phyloP scores from a whole-genome alignment of 2,113 vertebrate genomes.

The Procavia capensis region DNA sequence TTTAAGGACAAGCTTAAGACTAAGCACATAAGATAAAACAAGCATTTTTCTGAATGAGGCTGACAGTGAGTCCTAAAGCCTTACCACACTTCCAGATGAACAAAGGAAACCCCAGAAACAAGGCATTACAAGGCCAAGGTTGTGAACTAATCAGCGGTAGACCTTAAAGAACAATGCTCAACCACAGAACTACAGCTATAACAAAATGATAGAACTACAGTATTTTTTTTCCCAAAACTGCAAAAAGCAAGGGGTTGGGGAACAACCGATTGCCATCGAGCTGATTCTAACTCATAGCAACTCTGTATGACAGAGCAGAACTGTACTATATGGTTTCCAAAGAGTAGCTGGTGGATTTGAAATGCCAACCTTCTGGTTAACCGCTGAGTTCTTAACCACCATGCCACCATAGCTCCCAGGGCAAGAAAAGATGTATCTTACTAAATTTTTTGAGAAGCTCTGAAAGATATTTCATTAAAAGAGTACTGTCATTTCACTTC shows the following conservation, averaged over 20 bases:
- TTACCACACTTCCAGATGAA: slow-evolving; percentile 22
- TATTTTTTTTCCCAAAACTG: slow-evolving; percentile 1
- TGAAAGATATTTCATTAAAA: slow-evolving; percentile 12
- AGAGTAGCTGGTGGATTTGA: too few species aligned
- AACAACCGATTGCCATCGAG: too few species aligned
- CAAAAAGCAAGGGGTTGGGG: neutral
- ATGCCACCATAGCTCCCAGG: neutral
- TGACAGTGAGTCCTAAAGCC: neutral
- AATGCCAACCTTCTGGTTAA: too few species aligned
- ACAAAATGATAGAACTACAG: neutral
- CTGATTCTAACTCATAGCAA: too few species aligned
- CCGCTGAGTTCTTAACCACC: too few species aligned
- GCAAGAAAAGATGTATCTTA: neutral
- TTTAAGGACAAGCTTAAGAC: neutral
- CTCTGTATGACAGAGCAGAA: too few species aligned
- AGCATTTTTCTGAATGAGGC: neutral
- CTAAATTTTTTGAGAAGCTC: slow-evolving; percentile 1
- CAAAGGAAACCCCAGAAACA: neutral
- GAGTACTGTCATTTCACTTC: neutral
- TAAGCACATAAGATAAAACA: neutral
- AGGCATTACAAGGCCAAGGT: neutral
- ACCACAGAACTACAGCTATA: neutral
- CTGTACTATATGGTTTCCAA: too few species aligned
- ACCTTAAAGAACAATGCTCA: slow-evolving; percentile 29
- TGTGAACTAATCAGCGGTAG: neutral